Evolutionary conservation across 1,140 invertebrate genomes (phyloP), one percentile per base, ranked within the genome.

Genomic region (Lerema accius): DNA sequence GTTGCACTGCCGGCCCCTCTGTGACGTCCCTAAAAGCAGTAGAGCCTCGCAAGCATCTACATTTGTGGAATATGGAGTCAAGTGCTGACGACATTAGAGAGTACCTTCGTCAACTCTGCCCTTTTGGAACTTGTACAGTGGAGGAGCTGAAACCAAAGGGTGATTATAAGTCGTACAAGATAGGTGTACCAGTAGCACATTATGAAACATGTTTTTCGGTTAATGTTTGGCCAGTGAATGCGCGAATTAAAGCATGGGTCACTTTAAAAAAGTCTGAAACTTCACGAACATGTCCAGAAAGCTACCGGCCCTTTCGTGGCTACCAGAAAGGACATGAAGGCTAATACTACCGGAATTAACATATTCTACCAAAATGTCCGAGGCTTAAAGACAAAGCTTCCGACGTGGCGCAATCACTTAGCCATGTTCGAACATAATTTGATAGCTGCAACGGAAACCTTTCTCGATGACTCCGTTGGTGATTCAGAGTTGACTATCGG

Each of bases 131-230:
- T 0, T 66, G 48, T n/a, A 59, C 46, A 0, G 55, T 65, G 3
- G 53, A 65, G 9, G 55, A 65, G 23, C 28, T 60, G 3, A 17
- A 9, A 15, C 55, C 56, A 4, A 60, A 28, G 11, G 56, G 63
- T 7, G 28, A 60, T 15, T 65, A 65, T 17, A 65, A 65, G 13
- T 65, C 55, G 3, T 65, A 19, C 35, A 65, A 65, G 28, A 46
- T 65, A 1, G 48, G 48, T 19, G 46, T 65, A 6, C 61, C 61
- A 35, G 0, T 28, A 14, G 17, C 23, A 1, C 17, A 35, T 19
- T 63, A 46, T 39, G 42, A 53, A 1, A 37, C 0, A 10, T 55
- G 61, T 45, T 15, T 6, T 13, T 56, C 40, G 3, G 7, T 10
- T 28, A 4, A 66, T 17, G 56, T 66, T 1, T 48, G 64, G 23